phyloP scores from a whole-genome alignment of 2,888 invertebrate species.

The Tromatobia lineatoria region DNA sequence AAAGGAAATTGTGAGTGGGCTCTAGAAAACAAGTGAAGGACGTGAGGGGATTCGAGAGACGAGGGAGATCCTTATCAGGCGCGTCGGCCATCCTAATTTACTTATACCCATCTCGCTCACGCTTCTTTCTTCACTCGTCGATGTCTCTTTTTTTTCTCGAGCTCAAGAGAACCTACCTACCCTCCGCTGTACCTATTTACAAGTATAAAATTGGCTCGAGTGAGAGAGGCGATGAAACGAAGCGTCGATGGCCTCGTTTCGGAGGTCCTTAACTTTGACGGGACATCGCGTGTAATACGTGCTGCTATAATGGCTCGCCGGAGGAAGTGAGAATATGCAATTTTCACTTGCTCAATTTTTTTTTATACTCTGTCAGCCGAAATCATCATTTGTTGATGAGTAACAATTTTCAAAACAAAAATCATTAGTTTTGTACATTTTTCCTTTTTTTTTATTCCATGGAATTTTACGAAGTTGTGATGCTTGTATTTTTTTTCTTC shows the following conservation, averaged over 20 bases:
- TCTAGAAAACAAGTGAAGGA: slow-evolving; percentile 65
- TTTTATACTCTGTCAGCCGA: neutral
- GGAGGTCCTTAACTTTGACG: slow-evolving; percentile 66
- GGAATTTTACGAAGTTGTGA: no score
- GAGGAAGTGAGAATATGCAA: slow-evolving; percentile 40
- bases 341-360: slow-evolving; percentile 34
- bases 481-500: no score
- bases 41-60: slow-evolving; percentile 54
- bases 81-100: slow-evolving; percentile 91
- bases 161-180: slow-evolving; percentile 54
- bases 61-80: slow-evolving; percentile 91
- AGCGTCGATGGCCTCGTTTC: slow-evolving; percentile 68
- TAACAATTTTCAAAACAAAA: neutral
- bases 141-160: slow-evolving; percentile 82
- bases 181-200: slow-evolving; percentile 91
- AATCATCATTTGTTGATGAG: neutral
- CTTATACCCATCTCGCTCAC: slow-evolving; percentile 88
- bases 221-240: slow-evolving; percentile 51
- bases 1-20: slow-evolving; percentile 43
- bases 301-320: slow-evolving; percentile 69
- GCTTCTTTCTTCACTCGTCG: slow-evolving; percentile 15
- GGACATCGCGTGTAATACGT: slow-evolving; percentile 68
- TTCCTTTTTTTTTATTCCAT: no score
- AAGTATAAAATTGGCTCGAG: slow-evolving; percentile 78
- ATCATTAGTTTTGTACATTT: neutral